Base-by-base conservation (phyloP, 2,888 invertebrate genomes). In the Lomographa bimaculata region DNA sequence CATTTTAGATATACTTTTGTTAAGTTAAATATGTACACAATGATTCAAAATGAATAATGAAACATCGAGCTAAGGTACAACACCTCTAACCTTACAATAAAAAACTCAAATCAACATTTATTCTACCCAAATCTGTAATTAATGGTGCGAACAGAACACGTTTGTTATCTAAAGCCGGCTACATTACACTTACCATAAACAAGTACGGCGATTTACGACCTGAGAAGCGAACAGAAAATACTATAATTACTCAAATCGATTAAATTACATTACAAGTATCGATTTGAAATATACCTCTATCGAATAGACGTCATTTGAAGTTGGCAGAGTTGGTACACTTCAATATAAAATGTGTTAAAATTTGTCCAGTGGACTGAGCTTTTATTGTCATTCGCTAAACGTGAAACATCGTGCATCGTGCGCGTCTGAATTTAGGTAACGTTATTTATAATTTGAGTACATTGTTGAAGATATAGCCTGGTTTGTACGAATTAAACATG, bases 211-310 rank as follows among this genome's bases (percentile, higher is more conserved):
- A 43, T 43, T 43, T 43, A 43, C 42, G 42, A 43, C 23, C 42
- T 43, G 42, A 43, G 42, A 43, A 43, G 21, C 42, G 27, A 37
- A 27, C 36, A 17, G 26, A 37, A 43, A 43, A 43, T 32, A 43
- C 42, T 36, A 36, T 43, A 37, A 43, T 43, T 43, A 43, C 42
- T 33, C 36, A 32, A 43, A 43, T 43, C 42, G 42, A 43, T 43
- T 43, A 43, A 43, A 43, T 43, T 32, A 36, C 36, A 26, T n/a
- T n/a, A n/a, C n/a, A n/a, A 42, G 30, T 32, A 37, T 37, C 36
- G 42, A 43, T 23, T 36, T 43, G 42, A 43, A 37, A 37, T 36
- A 37, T 37, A 21, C 42, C 26, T 36, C 18, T 36, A 26, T 32
- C 18, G 36, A 43, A 32, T 27, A 17, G 27, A 20, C 24, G 23